Conservation (phyloP, 2,888 invertebrate genomes). For the Diabrotica balteata region DNA sequence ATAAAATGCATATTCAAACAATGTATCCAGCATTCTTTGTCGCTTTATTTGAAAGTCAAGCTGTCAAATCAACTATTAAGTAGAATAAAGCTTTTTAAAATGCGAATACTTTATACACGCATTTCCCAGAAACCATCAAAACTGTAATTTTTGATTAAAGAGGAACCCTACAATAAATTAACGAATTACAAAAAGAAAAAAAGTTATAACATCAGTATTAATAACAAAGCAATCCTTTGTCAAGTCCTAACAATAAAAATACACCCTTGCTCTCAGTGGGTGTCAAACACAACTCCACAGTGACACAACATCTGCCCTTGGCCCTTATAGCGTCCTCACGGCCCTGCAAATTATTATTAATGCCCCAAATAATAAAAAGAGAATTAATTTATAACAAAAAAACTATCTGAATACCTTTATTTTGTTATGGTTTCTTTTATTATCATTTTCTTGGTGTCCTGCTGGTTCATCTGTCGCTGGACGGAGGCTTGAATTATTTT, state of each 20-base stretch:
- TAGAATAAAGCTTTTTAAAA: too few relatives aligned
- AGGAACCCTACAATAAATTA: conserved; percentile 18
- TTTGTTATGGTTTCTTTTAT: conserved; percentile 24
- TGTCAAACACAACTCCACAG: conserved; percentile 51
- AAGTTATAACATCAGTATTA: conserved; percentile 53
- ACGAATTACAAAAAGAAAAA: conserved; percentile 14
- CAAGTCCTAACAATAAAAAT: conserved; percentile 50
- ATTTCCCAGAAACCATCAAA: not conserved
- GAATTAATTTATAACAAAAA: conserved; percentile 26
- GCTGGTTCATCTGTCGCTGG: conserved; percentile 23
- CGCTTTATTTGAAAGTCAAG: too few relatives aligned
- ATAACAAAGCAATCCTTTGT: conserved; percentile 53
- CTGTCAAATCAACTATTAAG: too few relatives aligned
- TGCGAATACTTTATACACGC: too few relatives aligned
- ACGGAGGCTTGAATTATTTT: conserved; percentile 14
- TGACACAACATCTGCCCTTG: conserved; percentile 57
- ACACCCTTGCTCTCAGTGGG: conserved; percentile 53
- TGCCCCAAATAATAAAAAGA: conserved; percentile 39
- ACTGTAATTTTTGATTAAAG: conserved; percentile 13
- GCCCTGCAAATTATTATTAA: conserved; percentile 56
- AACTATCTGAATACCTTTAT: conserved; percentile 19
- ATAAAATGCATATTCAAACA: too few relatives aligned
- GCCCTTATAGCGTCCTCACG: conserved; percentile 38
- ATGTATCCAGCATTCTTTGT: too few relatives aligned
- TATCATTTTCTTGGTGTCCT: conserved; percentile 19